Conservation (phyloP, 2,797 vertebrate species). For the Molossus molossus region DNA sequence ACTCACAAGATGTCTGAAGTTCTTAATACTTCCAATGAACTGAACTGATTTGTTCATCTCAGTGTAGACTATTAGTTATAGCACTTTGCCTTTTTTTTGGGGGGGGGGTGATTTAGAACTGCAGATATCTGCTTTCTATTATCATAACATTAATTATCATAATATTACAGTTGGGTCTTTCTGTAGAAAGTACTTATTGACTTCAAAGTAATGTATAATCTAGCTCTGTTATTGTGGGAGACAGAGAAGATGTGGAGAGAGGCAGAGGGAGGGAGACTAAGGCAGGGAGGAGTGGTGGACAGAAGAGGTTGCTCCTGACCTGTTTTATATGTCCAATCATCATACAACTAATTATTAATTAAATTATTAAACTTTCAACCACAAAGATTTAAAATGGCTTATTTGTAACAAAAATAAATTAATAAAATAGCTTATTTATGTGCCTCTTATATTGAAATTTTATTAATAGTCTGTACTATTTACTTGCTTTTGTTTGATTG, state of each 20-base stretch:
- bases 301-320: not conserved
- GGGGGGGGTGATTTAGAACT: not conserved
- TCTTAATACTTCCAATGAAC: not conserved
- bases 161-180: not conserved
- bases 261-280: not conserved
- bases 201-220: constrained; percentile 13
- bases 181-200: not conserved
- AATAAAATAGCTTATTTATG: not conserved
- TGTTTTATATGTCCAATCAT: not conserved
- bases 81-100: not conserved
- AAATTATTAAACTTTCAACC: constrained; percentile 10
- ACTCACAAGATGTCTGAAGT: not conserved
- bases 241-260: not conserved
- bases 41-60: constrained; percentile 54
- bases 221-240: not conserved
- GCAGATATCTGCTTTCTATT: constrained; percentile 28
- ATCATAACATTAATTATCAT: not conserved
- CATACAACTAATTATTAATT: constrained; percentile 12
- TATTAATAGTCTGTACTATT: constrained; percentile 21
- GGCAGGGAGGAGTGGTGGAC: not conserved
- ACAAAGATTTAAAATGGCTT: not conserved
- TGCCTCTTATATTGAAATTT: constrained; percentile 16
- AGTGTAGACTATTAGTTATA: not conserved
- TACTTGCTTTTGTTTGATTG: not conserved
- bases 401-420: not conserved